Evolutionary conservation across 2,113 vertebrate genomes (phyloP).

Genomic region (Petrocephalus microphthalmus): DNA sequence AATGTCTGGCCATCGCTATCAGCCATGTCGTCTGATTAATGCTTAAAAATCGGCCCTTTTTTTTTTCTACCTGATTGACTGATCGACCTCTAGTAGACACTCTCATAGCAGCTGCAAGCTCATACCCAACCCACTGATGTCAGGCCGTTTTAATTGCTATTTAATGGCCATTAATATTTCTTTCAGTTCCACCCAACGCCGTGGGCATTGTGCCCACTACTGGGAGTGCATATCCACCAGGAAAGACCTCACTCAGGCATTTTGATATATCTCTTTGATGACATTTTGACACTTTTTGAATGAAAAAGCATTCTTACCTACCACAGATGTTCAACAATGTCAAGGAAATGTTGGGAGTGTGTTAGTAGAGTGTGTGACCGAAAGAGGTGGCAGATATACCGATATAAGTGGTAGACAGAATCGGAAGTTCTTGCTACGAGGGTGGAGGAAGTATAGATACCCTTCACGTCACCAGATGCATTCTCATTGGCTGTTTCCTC

Average conservation of each 20-base stretch:
- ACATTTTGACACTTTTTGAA: neutral
- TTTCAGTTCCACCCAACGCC: neutral
- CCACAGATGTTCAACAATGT: neutral
- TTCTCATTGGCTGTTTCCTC: neutral
- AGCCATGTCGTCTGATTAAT: neutral
- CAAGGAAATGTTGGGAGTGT: neutral
- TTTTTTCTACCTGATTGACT: neutral
- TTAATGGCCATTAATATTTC: constrained; percentile 35
- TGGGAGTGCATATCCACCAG: constrained; percentile 47
- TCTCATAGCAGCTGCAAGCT: constrained; percentile 11
- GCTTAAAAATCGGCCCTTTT: neutral
- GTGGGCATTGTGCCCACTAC: constrained; percentile 13
- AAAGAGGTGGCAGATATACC: neutral
- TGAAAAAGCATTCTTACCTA: neutral
- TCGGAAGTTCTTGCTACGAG: neutral
- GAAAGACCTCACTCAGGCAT: neutral
- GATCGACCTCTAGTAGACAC: neutral
- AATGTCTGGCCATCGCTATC: neutral
- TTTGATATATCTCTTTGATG: neutral
- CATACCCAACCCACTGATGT: neutral
- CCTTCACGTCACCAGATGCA: neutral
- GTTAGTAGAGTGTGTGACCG: neutral
- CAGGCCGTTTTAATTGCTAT: constrained; percentile 15
- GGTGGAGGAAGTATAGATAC: neutral
- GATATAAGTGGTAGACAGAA: neutral